Evolutionary conservation across 2,888 invertebrate genomes (phyloP), one percentile per base, ranked within the genome.

Genomic region (Palloptera scutellata): DNA sequence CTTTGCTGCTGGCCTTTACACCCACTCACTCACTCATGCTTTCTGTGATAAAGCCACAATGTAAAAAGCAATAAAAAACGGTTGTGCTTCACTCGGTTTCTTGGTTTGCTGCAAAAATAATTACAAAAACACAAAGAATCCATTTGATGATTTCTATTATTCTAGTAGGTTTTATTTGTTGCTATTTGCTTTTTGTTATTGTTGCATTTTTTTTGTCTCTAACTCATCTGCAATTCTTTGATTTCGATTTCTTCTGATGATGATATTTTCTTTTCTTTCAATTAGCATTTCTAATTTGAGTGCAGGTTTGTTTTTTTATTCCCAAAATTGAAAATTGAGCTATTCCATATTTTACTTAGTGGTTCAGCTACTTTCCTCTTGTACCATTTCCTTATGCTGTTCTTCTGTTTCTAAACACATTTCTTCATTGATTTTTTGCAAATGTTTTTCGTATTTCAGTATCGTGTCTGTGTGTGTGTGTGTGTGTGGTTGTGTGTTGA

Each of bases 391-490:
- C 30, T 30, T 30, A 4, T 30, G 30, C 6, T 30, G 30, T 30
- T 30, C 30, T 4, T 30, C 6, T 6, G 6, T 30, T 30, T 30
- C 30, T 30, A 30, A 2, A 30, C 30, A 30, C 30, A 30, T 30
- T 30, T 30, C 3, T 30, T 6, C 30, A 30, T 30, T 2, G 2
- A 30, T 30, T 30, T 30, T 30, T 4, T 6, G 52, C 41, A 13
- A 20, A 54, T 66, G 66, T 54, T 65, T 64, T 55, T 42, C 58
- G 61, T 13, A 17, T 45, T 42, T 4, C 15, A 64, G 63, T 66
- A 70, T 66, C 68, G 64, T 65, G 64, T 69, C 64, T 62, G 48
- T 48, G 15, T 11, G n/a, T n/a, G n/a, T n/a, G n/a, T n/a, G n/a
- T n/a, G n/a, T n/a, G n/a, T n/a, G n/a, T n/a, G n/a, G n/a, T n/a